Evolutionary conservation across 2,888 invertebrate species (phyloP).

Genomic region (Plebejus anna): DNA sequence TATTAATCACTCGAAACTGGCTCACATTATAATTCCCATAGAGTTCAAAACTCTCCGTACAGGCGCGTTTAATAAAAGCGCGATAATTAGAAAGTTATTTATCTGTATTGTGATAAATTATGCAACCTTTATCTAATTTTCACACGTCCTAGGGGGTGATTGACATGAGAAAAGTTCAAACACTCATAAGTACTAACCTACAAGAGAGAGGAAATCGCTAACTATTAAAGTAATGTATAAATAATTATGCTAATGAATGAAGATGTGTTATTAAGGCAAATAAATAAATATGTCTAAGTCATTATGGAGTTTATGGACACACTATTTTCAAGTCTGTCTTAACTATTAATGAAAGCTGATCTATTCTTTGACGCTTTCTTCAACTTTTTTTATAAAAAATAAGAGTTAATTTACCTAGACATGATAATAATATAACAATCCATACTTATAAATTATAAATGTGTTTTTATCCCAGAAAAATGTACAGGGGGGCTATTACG

Average conservation of each 20-base stretch:
- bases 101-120: constrained; percentile 23
- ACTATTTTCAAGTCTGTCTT: background rate
- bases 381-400: background rate
- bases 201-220: background rate
- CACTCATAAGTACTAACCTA: background rate
- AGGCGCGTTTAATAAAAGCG: background rate
- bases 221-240: too few relatives aligned
- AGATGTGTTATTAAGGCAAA: too few relatives aligned
- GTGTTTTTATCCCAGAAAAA: too few relatives aligned
- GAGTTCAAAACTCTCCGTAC: constrained; percentile 3
- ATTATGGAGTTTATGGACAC: background rate
- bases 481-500: too few relatives aligned
- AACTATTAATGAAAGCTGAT: background rate
- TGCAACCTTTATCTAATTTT: constrained; percentile 26
- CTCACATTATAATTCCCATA: background rate
- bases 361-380: background rate
- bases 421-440: too few relatives aligned
- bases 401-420: too few relatives aligned
- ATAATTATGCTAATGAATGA: too few relatives aligned
- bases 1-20: background rate
- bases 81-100: constrained; percentile 25
- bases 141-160: constrained; percentile 14
- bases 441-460: too few relatives aligned
- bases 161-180: background rate
- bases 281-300: background rate